These are phyloP conservation scores for Drosophila kambysellisi DNA, from an alignment of 2,888 invertebrate genomes.

Conservation along the genomic window DNA sequence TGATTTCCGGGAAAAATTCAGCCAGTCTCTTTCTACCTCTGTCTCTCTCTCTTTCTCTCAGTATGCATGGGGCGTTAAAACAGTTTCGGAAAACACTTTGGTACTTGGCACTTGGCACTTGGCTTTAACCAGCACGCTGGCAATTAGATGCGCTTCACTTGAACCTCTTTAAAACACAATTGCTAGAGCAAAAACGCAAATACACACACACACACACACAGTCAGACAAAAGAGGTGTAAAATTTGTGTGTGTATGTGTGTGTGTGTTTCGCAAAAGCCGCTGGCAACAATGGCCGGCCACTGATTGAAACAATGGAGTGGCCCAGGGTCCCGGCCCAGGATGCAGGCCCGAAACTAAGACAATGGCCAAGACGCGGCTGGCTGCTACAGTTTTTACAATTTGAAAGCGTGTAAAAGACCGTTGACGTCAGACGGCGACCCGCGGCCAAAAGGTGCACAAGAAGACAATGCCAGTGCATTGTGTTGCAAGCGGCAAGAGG, in stretches of 20 bases:
- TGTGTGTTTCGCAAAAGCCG: slow-evolving; percentile 67
- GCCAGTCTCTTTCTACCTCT: background rate
- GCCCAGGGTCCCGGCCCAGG: slow-evolving; percentile 57
- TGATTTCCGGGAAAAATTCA: slow-evolving; percentile 76
- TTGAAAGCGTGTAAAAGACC: slow-evolving; percentile 65
- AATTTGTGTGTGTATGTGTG: slow-evolving; percentile 47
- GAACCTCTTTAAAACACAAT: slow-evolving; percentile 82
- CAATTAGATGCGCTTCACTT: slow-evolving; percentile 82
- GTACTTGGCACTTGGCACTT: slow-evolving; percentile 36
- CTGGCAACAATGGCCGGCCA: slow-evolving; percentile 69
- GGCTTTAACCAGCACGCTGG: slow-evolving; percentile 62
- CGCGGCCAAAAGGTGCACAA: slow-evolving; percentile 53
- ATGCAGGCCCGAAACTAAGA: slow-evolving; percentile 24
- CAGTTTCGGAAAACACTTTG: slow-evolving; percentile 70
- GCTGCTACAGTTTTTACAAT: slow-evolving; percentile 69
- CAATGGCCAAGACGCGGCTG: slow-evolving; percentile 61
- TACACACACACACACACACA: slow-evolving; percentile 42
- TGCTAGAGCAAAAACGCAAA: slow-evolving; percentile 45
- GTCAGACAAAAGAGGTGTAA: slow-evolving; percentile 76
- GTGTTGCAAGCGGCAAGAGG: slow-evolving; percentile 50
- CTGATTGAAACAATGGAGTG: slow-evolving; percentile 79
- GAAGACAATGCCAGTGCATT: slow-evolving; percentile 69
- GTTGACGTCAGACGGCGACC: slow-evolving; percentile 40
- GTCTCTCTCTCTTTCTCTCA: background rate
- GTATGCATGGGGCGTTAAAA: slow-evolving; percentile 63